A percentile compares a stretch with the other conserved stretches of the same genome.
phyloP scores from a whole-genome alignment of 2,888 invertebrate genomes.

The Halictus ligatus region DNA sequence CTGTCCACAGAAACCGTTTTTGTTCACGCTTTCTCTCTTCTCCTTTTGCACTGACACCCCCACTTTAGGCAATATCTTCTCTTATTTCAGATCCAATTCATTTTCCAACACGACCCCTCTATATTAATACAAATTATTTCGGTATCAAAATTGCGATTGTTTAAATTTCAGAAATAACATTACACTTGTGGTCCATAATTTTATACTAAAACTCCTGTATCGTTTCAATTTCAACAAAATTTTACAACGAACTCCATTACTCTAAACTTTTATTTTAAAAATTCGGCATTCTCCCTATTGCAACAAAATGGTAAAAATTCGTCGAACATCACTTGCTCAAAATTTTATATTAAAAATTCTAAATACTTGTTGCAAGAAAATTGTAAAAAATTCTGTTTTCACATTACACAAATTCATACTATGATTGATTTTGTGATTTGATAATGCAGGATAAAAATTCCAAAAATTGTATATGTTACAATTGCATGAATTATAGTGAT shows the following conservation, averaged over 20 bases:
- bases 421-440: neutral
- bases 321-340: neutral
- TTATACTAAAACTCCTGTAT: no score
- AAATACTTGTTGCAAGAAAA: neutral
- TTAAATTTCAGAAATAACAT: neutral
- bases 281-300: neutral
- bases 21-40: constrained; percentile 48
- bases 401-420: neutral
- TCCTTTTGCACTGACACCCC: constrained; percentile 17
- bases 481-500: neutral
- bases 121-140: neutral
- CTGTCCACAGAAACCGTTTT: constrained; percentile 66
- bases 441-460: neutral
- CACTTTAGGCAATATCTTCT: neutral
- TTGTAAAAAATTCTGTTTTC: neutral
- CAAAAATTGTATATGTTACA: neutral
- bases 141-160: no score
- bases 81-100: neutral
- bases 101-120: neutral
- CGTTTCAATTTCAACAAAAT: no score
- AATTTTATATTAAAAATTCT: neutral
- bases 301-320: neutral
- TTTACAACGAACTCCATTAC: neutral
- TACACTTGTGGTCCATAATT: neutral
- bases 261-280: neutral